Percentiles rank a stretch among this genome's conserved stretches.
These are phyloP conservation scores for Fabriciana adippe DNA, from an alignment of 2,888 invertebrate species.

Conservation along the genomic window DNA sequence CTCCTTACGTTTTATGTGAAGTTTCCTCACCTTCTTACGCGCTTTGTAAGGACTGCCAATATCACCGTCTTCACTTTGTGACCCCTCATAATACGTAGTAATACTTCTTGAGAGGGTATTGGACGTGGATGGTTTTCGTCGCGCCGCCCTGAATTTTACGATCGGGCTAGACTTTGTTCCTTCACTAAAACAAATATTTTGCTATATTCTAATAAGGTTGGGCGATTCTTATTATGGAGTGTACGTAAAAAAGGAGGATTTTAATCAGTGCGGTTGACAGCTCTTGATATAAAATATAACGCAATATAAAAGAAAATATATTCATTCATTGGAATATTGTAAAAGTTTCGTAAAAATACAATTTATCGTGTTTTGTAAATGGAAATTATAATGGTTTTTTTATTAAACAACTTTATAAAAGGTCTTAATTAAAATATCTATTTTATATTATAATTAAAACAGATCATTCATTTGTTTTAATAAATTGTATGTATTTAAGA, in stretches of 20 bases:
- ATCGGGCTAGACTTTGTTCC: slow-evolving; percentile 43
- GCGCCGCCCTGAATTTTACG: slow-evolving; percentile 67
- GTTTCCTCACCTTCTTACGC: slow-evolving; percentile 78
- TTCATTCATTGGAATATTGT: slow-evolving; percentile 10
- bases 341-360: slow-evolving; percentile 14
- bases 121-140: slow-evolving; percentile 60
- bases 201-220: slow-evolving; percentile 24
- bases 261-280: slow-evolving; percentile 17
- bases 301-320: slow-evolving; percentile 20
- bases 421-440: slow-evolving; percentile 8
- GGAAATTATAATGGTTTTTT: slow-evolving; percentile 10
- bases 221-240: slow-evolving; percentile 16
- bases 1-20: slow-evolving; percentile 81
- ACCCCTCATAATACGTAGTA: slow-evolving; percentile 78
- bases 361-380: slow-evolving; percentile 14
- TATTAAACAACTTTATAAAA: slow-evolving; percentile 2
- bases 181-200: slow-evolving; percentile 33
- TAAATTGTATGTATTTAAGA: too few species aligned
- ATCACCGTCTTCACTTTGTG: slow-evolving; percentile 79
- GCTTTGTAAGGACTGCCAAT: slow-evolving; percentile 76
- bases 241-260: slow-evolving; percentile 14
- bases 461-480: too few species aligned
- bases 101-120: slow-evolving; percentile 80
- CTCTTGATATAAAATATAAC: slow-evolving; percentile 13
- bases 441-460: not conserved